Percentiles rank a stretch among this genome's conserved stretches.
These are phyloP conservation scores for Pempheris klunzingeri DNA, from an alignment of 2,797 vertebrate species.

Conservation along the genomic window DNA sequence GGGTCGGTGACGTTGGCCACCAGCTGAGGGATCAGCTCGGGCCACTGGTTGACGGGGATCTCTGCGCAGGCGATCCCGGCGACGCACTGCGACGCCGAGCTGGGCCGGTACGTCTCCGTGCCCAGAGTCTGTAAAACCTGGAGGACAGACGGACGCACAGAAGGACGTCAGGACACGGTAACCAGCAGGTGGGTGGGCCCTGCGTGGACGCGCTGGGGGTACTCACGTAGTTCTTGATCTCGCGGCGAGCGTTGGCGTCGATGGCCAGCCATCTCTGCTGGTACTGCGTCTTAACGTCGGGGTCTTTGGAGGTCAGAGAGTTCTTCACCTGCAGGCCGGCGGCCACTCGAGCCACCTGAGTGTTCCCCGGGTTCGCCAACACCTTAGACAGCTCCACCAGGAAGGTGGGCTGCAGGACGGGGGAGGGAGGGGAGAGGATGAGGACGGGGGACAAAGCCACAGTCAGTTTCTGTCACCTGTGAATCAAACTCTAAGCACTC, in stretches of 20 bases:
- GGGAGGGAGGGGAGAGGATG: fast-evolving
- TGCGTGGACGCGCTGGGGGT: fast-evolving
- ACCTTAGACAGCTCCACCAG: slow-evolving; percentile 98
- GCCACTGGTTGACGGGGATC: slow-evolving; percentile 98
- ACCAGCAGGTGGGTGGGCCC: fast-evolving
- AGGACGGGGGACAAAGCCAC: not conserved
- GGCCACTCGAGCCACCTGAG: slow-evolving; percentile 96
- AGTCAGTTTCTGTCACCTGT: too few relatives aligned
- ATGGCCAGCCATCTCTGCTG: slow-evolving; percentile 98
- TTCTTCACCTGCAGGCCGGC: slow-evolving; percentile 98
- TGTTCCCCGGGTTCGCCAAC: slow-evolving; percentile 97
- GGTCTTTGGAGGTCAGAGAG: slow-evolving; percentile 97
- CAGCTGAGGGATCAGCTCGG: slow-evolving; percentile 96
- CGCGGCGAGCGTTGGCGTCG: slow-evolving; percentile 91
- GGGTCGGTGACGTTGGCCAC: slow-evolving; percentile 96
- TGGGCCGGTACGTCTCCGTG: slow-evolving; percentile 97
- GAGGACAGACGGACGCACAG: fast-evolving
- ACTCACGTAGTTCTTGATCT: slow-evolving; percentile 97
- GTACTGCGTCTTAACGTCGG: slow-evolving; percentile 94
- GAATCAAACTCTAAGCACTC: too few relatives aligned
- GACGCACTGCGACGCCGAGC: slow-evolving; percentile 98
- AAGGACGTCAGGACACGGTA: fast-evolving
- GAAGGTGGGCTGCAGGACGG: slow-evolving; percentile 90
- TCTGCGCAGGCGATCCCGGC: slow-evolving; percentile 98
- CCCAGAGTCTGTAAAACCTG: slow-evolving; percentile 96